These are phyloP conservation scores for Andrena praecox DNA, from an alignment of 2,888 invertebrate genomes.

Conservation along the genomic window DNA sequence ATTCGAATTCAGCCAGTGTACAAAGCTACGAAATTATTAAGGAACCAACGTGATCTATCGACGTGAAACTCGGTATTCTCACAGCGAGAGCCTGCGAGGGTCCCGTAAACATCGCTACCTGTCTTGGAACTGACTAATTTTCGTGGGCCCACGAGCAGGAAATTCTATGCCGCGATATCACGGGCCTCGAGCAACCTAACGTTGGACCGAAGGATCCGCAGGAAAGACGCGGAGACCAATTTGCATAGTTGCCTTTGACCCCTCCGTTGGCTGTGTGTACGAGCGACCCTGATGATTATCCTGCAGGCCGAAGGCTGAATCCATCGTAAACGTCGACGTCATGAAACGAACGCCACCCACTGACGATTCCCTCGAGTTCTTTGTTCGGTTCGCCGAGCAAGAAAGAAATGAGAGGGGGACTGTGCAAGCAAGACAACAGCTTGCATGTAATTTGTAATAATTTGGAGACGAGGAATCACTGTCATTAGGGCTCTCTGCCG, in stretches of 20 bases:
- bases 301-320: constrained; percentile 69
- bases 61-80: constrained; percentile 20
- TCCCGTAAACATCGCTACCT: constrained; percentile 52
- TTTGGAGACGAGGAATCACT: constrained; percentile 33
- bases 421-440: constrained; percentile 39
- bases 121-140: constrained; percentile 63
- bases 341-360: constrained; percentile 67
- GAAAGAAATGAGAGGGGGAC: background rate
- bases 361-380: constrained; percentile 56
- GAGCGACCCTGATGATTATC: constrained; percentile 72
- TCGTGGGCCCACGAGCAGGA: constrained; percentile 29
- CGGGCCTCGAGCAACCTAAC: constrained; percentile 29
- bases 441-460: constrained; percentile 49
- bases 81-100: background rate
- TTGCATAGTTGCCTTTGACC: constrained; percentile 76
- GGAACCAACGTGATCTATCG: constrained; percentile 8
- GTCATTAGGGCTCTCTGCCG: constrained; percentile 15
- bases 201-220: constrained; percentile 13
- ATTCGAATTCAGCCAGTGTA: constrained; percentile 10
- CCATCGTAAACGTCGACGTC: constrained; percentile 71
- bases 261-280: constrained; percentile 50
- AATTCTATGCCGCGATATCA: constrained; percentile 31
- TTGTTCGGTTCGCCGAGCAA: constrained; percentile 32
- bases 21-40: background rate
- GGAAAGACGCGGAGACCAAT: constrained; percentile 55